phyloP scores from a whole-genome alignment of 2,888 invertebrate genomes.

The Parascotia fuliginaria region DNA sequence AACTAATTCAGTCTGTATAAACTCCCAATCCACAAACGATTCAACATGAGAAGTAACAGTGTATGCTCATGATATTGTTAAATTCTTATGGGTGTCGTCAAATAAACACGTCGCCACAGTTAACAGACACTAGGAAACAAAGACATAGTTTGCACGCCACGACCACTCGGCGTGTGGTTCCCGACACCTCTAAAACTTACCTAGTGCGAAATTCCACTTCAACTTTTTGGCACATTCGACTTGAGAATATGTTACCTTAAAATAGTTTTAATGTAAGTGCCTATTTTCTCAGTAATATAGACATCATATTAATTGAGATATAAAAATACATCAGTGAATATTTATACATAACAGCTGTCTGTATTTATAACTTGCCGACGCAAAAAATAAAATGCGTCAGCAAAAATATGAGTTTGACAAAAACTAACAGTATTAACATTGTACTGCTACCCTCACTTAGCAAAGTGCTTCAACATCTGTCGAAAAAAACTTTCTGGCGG shows the following conservation, averaged over 20 bases:
- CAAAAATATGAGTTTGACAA: conserved; percentile 8
- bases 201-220: conserved; percentile 48
- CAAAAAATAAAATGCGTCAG: conserved; percentile 1
- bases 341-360: neutral
- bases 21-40: neutral
- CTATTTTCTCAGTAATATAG: neutral
- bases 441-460: conserved; percentile 18
- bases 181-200: conserved; percentile 64
- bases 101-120: conserved; percentile 57
- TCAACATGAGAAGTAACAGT: neutral
- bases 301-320: neutral
- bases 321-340: neutral
- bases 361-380: neutral
- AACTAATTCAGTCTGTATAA: neutral
- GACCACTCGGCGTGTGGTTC: conserved; percentile 59
- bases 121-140: conserved; percentile 56
- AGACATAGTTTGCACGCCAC: conserved; percentile 67
- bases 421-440: conserved; percentile 12
- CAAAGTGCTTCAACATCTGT: conserved; percentile 43
- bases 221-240: conserved; percentile 38
- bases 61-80: conserved; percentile 29
- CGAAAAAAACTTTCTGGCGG: conserved; percentile 39
- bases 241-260: conserved; percentile 20
- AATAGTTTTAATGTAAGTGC: conserved; percentile 11
- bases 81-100: conserved; percentile 51